A percentile compares a stretch with the other conserved stretches of the same genome.
Evolutionary conservation across 2,888 invertebrate genomes (phyloP).

Genomic region (Acanthopleura granulata): DNA sequence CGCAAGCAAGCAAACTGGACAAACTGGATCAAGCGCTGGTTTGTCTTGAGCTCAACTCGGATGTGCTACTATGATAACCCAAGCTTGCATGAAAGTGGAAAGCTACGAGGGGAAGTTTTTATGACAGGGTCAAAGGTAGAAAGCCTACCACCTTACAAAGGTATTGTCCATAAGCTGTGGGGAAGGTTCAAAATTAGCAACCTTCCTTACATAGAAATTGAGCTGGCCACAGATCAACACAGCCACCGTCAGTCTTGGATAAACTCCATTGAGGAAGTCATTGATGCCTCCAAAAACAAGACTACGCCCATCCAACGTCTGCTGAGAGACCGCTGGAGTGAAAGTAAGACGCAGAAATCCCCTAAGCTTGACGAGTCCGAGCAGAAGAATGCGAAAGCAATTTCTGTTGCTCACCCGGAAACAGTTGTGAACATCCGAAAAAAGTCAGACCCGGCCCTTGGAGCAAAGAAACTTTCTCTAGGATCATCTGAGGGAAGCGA

Average conservation of each 20-base stretch:
- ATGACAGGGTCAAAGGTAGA: slow-evolving; percentile 2
- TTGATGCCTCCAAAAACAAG: slow-evolving; percentile 23
- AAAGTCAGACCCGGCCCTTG: background rate
- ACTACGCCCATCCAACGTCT: slow-evolving; percentile 21
- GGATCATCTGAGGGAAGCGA: background rate
- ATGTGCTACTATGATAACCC: slow-evolving; percentile 28
- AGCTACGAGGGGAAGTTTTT: slow-evolving; percentile 17
- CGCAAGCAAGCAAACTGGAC: slow-evolving; percentile 39
- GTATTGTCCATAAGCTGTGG: slow-evolving; percentile 8
- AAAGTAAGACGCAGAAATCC: background rate
- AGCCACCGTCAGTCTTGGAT: slow-evolving; percentile 24
- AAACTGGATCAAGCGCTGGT: slow-evolving; percentile 35
- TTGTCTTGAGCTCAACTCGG: slow-evolving; percentile 30
- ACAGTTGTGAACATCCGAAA: background rate
- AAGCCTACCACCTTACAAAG: slow-evolving; percentile 1
- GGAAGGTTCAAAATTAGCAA: slow-evolving; percentile 33
- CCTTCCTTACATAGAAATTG: slow-evolving; percentile 29
- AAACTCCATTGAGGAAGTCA: slow-evolving; percentile 19
- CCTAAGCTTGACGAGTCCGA: background rate
- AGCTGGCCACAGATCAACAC: slow-evolving; percentile 25
- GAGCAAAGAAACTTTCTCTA: background rate
- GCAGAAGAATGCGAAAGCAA: background rate
- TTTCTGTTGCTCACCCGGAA: background rate
- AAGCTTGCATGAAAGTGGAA: slow-evolving; percentile 18
- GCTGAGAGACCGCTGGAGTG: slow-evolving; percentile 23